These are phyloP conservation scores for Zeus faber DNA, from an alignment of 2,113 vertebrate species.

Conservation along the genomic window DNA sequence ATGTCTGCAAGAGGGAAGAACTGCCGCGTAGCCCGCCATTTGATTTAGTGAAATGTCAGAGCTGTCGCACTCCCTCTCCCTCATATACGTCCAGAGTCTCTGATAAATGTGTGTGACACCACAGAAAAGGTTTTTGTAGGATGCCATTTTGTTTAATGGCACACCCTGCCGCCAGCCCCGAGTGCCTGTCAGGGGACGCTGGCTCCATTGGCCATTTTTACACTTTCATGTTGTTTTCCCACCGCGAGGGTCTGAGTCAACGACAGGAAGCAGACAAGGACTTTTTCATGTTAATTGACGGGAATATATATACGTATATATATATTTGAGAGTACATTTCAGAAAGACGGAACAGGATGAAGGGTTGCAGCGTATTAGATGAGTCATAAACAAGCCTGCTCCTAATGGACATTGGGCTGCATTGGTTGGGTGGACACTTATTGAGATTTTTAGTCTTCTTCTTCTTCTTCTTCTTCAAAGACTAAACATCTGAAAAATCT, in stretches of 20 bases:
- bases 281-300: slow-evolving; percentile 10
- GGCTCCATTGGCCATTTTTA: too few species aligned
- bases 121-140: slow-evolving; percentile 54
- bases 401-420: too few species aligned
- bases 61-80: slow-evolving; percentile 52
- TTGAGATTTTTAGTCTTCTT: too few species aligned
- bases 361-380: too few species aligned
- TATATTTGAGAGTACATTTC: too few species aligned
- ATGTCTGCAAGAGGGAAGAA: slow-evolving; percentile 36
- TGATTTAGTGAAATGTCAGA: slow-evolving; percentile 65
- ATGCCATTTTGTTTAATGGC: slow-evolving; percentile 58
- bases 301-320: too few species aligned
- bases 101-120: slow-evolving; percentile 60
- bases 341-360: too few species aligned
- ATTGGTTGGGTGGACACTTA: too few species aligned
- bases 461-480: too few species aligned
- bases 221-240: slow-evolving; percentile 20
- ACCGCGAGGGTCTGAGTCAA: slow-evolving; percentile 36
- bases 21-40: slow-evolving; percentile 30
- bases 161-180: slow-evolving; percentile 31
- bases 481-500: too few species aligned
- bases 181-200: slow-evolving; percentile 36
- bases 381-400: too few species aligned
- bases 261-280: neutral
- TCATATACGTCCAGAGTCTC: slow-evolving; percentile 40